These are phyloP conservation scores for Notiomystis cincta DNA, from an alignment of 2,113 vertebrate genomes.

Conservation along the genomic window DNA sequence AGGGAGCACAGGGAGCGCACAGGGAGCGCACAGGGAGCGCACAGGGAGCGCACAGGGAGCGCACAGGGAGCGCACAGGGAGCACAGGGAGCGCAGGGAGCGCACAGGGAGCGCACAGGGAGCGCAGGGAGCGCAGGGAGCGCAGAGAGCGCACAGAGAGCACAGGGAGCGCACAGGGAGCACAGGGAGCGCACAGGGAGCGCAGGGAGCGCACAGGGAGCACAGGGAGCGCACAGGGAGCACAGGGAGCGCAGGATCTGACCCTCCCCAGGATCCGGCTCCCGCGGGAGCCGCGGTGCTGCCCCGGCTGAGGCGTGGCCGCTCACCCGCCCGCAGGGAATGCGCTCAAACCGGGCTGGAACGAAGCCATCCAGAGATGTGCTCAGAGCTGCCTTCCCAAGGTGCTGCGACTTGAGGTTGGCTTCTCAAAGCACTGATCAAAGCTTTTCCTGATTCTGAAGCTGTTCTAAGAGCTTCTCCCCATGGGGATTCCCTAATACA, in stretches of 20 bases:
- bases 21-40: no score
- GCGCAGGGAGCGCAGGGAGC: no score
- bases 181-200: accelerated
- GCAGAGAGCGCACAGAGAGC: no score
- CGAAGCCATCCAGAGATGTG: accelerated
- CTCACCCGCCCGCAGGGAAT: accelerated
- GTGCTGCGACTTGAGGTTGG: accelerated
- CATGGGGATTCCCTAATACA: neutral
- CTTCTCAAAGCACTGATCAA: neutral
- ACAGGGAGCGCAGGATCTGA: accelerated
- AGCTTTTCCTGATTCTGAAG: neutral
- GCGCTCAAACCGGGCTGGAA: neutral
- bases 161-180: accelerated
- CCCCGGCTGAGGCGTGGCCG: neutral
- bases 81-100: no score
- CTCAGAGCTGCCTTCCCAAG: neutral
- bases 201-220: accelerated
- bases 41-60: no score
- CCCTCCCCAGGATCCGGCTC: accelerated
- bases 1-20: neutral
- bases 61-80: no score
- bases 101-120: no score
- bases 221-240: accelerated
- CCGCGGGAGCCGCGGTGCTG: accelerated
- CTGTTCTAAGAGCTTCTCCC: neutral